Percentiles rank a stretch among this genome's conserved stretches.
These are phyloP conservation scores for Leptoteleia sp. DNA, from an alignment of 1,140 invertebrate genomes.

Conservation along the genomic window DNA sequence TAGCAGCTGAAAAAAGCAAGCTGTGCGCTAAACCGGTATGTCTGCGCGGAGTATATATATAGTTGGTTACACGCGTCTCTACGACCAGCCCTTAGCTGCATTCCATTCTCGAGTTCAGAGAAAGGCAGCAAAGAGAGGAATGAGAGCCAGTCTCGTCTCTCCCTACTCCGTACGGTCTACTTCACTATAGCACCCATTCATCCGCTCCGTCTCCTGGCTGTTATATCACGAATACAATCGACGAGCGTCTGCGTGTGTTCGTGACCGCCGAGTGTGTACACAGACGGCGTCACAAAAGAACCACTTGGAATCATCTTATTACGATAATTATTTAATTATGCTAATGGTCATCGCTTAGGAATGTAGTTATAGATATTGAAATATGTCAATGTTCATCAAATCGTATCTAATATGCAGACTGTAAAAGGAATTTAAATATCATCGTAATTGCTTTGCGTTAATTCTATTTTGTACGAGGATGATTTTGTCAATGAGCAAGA, in stretches of 20 bases:
- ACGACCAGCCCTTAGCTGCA: slow-evolving; percentile 58
- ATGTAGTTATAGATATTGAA: background rate
- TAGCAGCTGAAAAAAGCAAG: slow-evolving; percentile 56
- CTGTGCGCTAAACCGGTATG: slow-evolving; percentile 61
- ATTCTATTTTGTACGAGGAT: background rate
- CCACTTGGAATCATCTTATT: slow-evolving; percentile 9
- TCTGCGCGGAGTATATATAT: slow-evolving; percentile 44
- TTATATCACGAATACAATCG: slow-evolving; percentile 43
- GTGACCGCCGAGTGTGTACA: background rate
- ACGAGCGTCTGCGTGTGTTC: background rate
- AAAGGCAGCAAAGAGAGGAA: slow-evolving; percentile 64
- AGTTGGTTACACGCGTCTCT: slow-evolving; percentile 52
- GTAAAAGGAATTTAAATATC: background rate
- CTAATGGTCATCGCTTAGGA: background rate
- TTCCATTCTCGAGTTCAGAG: slow-evolving; percentile 68
- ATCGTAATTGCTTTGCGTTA: too few relatives aligned
- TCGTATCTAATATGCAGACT: background rate
- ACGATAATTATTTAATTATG: slow-evolving; percentile 23
- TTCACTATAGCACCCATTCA: slow-evolving; percentile 62
- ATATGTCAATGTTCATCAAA: background rate
- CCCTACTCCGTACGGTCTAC: slow-evolving; percentile 54
- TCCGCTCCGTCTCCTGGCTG: slow-evolving; percentile 37
- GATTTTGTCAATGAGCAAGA: background rate
- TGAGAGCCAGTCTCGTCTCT: slow-evolving; percentile 58
- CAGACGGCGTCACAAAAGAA: slow-evolving; percentile 13